Conservation (phyloP, 2,797 vertebrate genomes). For the Danio choprae region DNA sequence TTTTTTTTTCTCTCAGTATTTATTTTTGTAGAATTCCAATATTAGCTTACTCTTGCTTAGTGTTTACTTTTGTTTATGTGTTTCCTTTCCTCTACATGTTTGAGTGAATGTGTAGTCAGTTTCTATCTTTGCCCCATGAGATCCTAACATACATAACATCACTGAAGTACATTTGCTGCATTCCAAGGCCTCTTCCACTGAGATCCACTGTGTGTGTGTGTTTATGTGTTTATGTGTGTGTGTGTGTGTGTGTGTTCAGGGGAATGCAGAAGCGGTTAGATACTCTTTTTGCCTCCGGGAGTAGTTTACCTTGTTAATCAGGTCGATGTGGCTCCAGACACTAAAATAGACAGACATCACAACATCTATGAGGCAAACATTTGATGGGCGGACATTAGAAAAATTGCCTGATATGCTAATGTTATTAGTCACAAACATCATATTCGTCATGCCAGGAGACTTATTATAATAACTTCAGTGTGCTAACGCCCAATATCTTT, state of each 20-base stretch:
- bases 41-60: no score
- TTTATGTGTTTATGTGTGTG: no score
- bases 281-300: not conserved
- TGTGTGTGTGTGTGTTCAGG: not conserved
- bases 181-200: not conserved
- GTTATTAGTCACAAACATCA: slow-evolving; percentile 14
- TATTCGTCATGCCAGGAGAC: not conserved
- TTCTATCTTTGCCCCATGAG: not conserved
- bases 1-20: no score
- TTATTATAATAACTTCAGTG: slow-evolving; percentile 10
- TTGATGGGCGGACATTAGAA: not conserved
- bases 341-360: slow-evolving; percentile 28
- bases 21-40: no score
- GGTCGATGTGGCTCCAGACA: slow-evolving; percentile 3
- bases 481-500: not conserved
- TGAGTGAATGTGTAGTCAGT: not conserved
- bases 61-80: not conserved
- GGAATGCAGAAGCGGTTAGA: slow-evolving; percentile 2
- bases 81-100: not conserved
- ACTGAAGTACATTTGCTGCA: slow-evolving; percentile 8
- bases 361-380: not conserved
- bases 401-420: not conserved
- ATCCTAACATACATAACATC: slow-evolving; percentile 13
- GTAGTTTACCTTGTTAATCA: slow-evolving; percentile 34
- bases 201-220: not conserved